phyloP scores from a whole-genome alignment of 1,140 invertebrate genomes.

The Parapsyche elsis region DNA sequence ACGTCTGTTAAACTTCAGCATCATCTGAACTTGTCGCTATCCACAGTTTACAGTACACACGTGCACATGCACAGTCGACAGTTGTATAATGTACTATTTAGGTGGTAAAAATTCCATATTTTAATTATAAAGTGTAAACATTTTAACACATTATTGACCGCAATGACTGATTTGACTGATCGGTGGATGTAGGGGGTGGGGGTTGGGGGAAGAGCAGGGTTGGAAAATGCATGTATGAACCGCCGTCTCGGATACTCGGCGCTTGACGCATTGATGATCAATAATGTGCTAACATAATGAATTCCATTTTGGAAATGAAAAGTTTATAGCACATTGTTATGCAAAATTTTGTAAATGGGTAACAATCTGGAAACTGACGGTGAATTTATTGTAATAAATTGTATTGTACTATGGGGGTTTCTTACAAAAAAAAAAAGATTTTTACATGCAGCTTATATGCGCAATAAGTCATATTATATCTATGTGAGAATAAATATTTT shows the following conservation, averaged over 20 bases:
- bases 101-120: too few species aligned
- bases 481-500: conserved; percentile 34
- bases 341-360: conserved; percentile 6
- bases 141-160: too few species aligned
- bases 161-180: too few species aligned
- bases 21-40: too few species aligned
- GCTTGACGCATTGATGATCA: neutral
- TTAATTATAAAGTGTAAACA: too few species aligned
- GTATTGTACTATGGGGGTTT: conserved; percentile 15
- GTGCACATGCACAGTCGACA: too few species aligned
- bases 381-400: conserved; percentile 24
- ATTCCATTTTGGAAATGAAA: conserved; percentile 30
- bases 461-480: conserved; percentile 24
- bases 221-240: too few species aligned
- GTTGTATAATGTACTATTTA: too few species aligned
- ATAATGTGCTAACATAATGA: neutral
- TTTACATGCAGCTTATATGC: conserved; percentile 31
- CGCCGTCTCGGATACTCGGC: neutral
- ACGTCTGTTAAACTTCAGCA: too few species aligned
- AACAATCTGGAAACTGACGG: conserved; percentile 7
- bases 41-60: too few species aligned
- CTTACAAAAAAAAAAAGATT: conserved; percentile 16
- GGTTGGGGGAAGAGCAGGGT: too few species aligned
- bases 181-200: too few species aligned
- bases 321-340: conserved; percentile 30